These are phyloP conservation scores for Drosophila nr. perissopoda DNA, from an alignment of 2,888 invertebrate genomes.

Conservation along the genomic window DNA sequence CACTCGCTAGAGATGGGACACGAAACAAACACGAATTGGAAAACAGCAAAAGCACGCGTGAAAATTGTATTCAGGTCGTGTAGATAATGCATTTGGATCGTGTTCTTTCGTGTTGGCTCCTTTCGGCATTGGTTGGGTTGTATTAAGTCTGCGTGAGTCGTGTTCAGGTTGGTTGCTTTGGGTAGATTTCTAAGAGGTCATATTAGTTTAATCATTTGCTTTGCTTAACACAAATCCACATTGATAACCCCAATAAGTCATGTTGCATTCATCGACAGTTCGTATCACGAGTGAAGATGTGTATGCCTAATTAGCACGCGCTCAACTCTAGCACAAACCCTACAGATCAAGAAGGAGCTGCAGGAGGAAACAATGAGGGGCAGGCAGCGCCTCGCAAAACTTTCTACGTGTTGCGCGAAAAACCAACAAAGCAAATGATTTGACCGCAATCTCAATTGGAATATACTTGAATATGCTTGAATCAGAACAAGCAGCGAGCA, in stretches of 20 bases:
- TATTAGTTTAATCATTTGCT: neutral
- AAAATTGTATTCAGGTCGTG: neutral
- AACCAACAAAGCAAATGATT: constrained; percentile 59
- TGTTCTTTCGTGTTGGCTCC: neutral
- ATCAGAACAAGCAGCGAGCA: constrained; percentile 18
- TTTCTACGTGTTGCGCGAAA: constrained; percentile 51
- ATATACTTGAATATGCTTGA: constrained; percentile 38
- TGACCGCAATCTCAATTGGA: constrained; percentile 54
- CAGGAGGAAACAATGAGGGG: constrained; percentile 7
- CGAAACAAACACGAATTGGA: neutral
- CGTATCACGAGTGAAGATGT: neutral
- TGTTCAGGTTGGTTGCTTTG: neutral
- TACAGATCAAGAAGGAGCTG: constrained; percentile 13
- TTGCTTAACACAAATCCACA: neutral
- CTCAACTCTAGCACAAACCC: constrained; percentile 2
- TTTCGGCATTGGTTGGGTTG: neutral
- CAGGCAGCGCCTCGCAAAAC: constrained; percentile 26
- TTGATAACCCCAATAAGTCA: neutral
- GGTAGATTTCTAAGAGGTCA: neutral
- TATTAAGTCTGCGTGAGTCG: neutral
- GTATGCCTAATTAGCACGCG: neutral
- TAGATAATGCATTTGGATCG: neutral
- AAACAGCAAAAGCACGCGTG: neutral
- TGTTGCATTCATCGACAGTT: neutral
- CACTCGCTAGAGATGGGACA: neutral